Conservation (phyloP, 1,140 invertebrate genomes). For the Halictus rubicundus region DNA sequence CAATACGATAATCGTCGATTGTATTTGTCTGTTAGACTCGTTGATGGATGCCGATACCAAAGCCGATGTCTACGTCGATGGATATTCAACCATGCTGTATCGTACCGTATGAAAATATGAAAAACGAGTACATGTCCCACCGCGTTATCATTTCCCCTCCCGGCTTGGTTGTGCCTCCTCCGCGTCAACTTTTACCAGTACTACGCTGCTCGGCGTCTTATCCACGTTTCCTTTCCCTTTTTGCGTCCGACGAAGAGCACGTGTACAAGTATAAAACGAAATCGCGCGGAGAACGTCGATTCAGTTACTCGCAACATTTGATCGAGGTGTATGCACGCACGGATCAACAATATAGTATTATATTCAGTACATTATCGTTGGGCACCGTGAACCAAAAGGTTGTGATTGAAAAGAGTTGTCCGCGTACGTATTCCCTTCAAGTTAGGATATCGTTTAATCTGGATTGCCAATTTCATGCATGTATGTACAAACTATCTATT, state of each 20-base stretch:
- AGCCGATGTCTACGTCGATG: not conserved
- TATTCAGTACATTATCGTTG: not conserved
- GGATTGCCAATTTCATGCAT: no score
- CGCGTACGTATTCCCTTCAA: not conserved
- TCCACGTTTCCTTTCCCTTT: constrained; percentile 47
- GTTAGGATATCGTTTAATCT: no score
- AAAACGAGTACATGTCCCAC: constrained; percentile 1
- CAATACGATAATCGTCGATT: no score
- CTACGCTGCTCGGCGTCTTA: constrained; percentile 12
- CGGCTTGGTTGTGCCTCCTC: not conserved
- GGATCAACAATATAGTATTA: not conserved
- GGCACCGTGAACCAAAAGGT: not conserved
- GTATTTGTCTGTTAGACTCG: not conserved
- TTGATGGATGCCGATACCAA: not conserved
- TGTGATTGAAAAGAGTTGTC: not conserved
- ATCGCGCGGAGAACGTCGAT: constrained; percentile 25
- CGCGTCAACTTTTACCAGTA: constrained; percentile 38
- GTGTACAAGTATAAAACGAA: constrained; percentile 45
- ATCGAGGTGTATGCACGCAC: not conserved
- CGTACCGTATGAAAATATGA: not conserved
- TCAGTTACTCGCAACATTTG: constrained; percentile 32
- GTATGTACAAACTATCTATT: not conserved
- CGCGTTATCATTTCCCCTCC: constrained; percentile 36
- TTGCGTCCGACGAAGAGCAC: constrained; percentile 34
- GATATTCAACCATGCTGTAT: not conserved